phyloP scores from a whole-genome alignment of 2,113 vertebrate genomes.

The Neolamprologus sp. region DNA sequence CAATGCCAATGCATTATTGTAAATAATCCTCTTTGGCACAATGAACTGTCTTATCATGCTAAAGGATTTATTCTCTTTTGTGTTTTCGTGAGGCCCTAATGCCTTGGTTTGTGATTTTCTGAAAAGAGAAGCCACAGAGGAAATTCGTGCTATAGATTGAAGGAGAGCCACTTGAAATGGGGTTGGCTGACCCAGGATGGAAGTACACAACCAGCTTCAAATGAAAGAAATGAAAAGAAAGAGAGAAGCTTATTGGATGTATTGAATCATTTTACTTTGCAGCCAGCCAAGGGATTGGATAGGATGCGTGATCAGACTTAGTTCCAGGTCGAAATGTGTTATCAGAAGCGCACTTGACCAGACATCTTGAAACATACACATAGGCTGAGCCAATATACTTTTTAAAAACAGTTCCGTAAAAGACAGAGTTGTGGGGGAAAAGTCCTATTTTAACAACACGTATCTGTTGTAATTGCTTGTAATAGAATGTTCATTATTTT shows the following conservation, averaged over 20 bases:
- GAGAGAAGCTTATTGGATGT: conserved; percentile 69
- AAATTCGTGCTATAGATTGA: conserved; percentile 57
- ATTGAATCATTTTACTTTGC: conserved; percentile 70
- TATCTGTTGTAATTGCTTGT: not conserved
- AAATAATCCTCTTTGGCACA: conserved; percentile 55
- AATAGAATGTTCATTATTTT: not conserved
- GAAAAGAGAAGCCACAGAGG: conserved; percentile 34
- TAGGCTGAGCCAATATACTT: not conserved
- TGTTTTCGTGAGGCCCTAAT: conserved; percentile 28
- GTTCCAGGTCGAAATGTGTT: conserved; percentile 27
- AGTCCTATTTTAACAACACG: not conserved
- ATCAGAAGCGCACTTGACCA: conserved; percentile 25
- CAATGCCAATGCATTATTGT: conserved; percentile 29
- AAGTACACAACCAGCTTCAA: conserved; percentile 52
- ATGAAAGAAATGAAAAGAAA: conserved; percentile 69
- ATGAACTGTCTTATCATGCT: conserved; percentile 26
- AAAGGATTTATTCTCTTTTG: conserved; percentile 54
- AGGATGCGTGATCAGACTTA: conserved; percentile 47
- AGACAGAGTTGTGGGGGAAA: not conserved
- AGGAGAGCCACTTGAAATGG: conserved; percentile 61
- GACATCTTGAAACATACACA: conserved; percentile 7
- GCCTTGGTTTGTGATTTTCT: conserved; percentile 23
- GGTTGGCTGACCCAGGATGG: conserved; percentile 62
- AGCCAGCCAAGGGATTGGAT: conserved; percentile 50
- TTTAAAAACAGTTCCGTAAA: not conserved